These are phyloP conservation scores for Macrophya alboannulata DNA, from an alignment of 2,888 invertebrate genomes.

Conservation along the genomic window DNA sequence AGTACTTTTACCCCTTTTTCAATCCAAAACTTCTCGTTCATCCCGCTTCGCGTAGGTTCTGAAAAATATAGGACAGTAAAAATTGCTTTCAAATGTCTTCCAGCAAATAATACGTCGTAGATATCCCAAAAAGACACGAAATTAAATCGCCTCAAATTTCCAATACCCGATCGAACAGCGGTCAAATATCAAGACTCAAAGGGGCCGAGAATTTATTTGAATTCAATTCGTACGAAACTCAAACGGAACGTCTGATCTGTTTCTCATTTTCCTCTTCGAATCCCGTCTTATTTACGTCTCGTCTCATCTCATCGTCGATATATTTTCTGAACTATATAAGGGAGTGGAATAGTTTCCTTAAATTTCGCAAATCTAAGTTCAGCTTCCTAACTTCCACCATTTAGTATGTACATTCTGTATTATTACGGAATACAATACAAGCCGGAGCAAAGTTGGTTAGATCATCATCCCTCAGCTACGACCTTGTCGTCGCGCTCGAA, in stretches of 20 bases:
- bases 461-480: slow-evolving; percentile 30
- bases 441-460: not conserved
- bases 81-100: no score
- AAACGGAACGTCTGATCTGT: not conserved
- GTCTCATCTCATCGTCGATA: not conserved
- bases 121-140: not conserved
- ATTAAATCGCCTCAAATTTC: not conserved
- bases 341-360: not conserved
- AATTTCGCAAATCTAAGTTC: not conserved
- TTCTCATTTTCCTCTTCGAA: not conserved
- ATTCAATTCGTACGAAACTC: not conserved
- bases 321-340: not conserved
- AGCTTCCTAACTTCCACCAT: not conserved
- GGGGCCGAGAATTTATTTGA: not conserved
- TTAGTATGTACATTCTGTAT: not conserved
- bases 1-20: slow-evolving; percentile 12
- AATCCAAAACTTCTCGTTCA: not conserved
- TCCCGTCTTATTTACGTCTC: no score
- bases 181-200: slow-evolving; percentile 3
- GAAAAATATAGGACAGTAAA: not conserved
- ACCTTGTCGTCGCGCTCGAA: slow-evolving; percentile 37
- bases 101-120: not conserved
- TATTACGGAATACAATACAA: not conserved
- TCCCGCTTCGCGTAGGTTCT: not conserved
- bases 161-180: not conserved